Evolutionary conservation across 2,113 vertebrate species (phyloP).

Genomic region (Pongo pygmaeus): DNA sequence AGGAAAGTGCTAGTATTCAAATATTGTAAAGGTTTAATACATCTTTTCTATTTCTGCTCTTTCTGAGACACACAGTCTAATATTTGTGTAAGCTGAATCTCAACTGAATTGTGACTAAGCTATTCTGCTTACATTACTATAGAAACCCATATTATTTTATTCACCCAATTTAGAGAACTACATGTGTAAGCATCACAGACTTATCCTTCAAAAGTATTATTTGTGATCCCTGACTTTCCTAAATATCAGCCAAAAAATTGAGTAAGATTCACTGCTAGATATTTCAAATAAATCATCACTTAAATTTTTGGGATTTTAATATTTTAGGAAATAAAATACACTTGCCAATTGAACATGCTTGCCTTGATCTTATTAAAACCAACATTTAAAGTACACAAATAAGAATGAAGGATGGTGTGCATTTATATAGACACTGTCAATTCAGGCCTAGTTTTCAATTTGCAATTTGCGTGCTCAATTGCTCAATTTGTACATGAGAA

Average conservation of each 20-base stretch:
- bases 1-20: not conserved
- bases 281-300: conserved; percentile 43
- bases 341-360: not conserved
- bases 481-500: conserved; percentile 49
- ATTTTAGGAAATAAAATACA: not conserved
- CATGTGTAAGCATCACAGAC: not conserved
- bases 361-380: conserved; percentile 39
- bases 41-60: not conserved
- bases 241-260: not conserved
- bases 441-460: conserved; percentile 43
- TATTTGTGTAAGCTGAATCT: not conserved
- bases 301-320: not conserved
- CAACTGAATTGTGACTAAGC: conserved; percentile 1
- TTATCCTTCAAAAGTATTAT: conserved; percentile 21
- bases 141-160: conserved; percentile 7
- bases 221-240: not conserved
- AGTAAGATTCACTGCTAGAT: not conserved
- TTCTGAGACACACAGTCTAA: not conserved
- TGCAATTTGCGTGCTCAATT: conserved; percentile 53
- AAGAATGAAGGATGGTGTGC: not conserved
- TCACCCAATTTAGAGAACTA: conserved; percentile 25
- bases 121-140: not conserved
- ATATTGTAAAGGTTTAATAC: not conserved
- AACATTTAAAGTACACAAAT: not conserved
- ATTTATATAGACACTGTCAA: conserved; percentile 30